Evolutionary conservation across 2,888 invertebrate species (phyloP).

Genomic region (Gari tellinella): DNA sequence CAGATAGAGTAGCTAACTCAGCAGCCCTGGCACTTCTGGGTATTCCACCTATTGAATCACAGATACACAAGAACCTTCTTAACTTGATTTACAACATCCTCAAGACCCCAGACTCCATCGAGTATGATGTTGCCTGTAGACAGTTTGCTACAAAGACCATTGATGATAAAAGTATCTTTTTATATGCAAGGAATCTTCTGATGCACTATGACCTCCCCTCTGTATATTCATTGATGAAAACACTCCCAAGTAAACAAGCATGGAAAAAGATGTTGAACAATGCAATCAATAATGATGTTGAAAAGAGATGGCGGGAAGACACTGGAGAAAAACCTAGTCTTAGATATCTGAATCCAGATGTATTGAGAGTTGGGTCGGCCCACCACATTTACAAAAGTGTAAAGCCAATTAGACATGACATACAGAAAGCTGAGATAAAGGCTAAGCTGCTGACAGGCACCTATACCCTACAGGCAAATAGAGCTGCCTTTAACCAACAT

Average conservation of each 20-base stretch:
- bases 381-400: slow-evolving; percentile 1
- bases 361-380: slow-evolving; percentile 4
- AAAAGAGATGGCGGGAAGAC: slow-evolving; percentile 3
- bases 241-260: neutral
- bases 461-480: too few species aligned
- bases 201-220: neutral
- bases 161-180: neutral
- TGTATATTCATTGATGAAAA: slow-evolving; percentile 1
- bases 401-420: neutral
- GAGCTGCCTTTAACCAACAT: too few species aligned
- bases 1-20: neutral
- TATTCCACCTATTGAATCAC: slow-evolving; percentile 1
- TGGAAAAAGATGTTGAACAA: neutral
- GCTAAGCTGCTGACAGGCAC: too few species aligned
- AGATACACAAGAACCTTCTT: neutral
- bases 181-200: neutral
- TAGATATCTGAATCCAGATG: too few species aligned
- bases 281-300: too few species aligned
- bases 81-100: neutral
- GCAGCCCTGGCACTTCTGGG: neutral
- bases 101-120: neutral
- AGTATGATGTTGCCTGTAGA: neutral
- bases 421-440: too few species aligned
- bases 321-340: slow-evolving; percentile 4
- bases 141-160: neutral